These are phyloP conservation scores for Scelioninae gen. 1 DNA, from an alignment of 2,888 invertebrate genomes.

Conservation along the genomic window DNA sequence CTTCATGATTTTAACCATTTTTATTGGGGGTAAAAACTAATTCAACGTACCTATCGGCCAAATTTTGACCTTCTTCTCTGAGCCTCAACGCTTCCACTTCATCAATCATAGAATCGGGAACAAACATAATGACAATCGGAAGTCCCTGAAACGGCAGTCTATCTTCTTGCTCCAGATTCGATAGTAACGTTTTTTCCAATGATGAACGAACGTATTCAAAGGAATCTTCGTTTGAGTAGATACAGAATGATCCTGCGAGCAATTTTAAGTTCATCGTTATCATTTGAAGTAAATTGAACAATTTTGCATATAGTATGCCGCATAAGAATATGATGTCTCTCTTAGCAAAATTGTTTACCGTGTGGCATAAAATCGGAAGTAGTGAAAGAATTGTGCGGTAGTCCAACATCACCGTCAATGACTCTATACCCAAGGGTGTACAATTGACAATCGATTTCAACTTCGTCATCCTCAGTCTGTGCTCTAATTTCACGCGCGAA, in stretches of 20 bases:
- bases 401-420: constrained; percentile 93
- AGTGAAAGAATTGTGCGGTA: constrained; percentile 92
- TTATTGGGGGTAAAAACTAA: too few relatives aligned
- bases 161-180: constrained; percentile 95
- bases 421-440: constrained; percentile 94
- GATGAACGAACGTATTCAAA: constrained; percentile 96
- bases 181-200: constrained; percentile 94
- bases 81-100: constrained; percentile 94
- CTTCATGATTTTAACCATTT: too few relatives aligned
- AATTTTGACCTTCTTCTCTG: constrained; percentile 94
- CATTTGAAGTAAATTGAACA: too few relatives aligned
- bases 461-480: constrained; percentile 94
- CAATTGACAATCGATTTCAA: constrained; percentile 90
- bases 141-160: constrained; percentile 93
- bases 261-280: constrained; percentile 1
- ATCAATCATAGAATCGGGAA: constrained; percentile 92
- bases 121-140: constrained; percentile 95
- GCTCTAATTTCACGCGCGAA: constrained; percentile 93
- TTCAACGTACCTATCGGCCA: constrained; percentile 93
- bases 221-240: constrained; percentile 95
- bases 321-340: too few relatives aligned
- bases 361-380: constrained; percentile 95
- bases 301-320: too few relatives aligned
- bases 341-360: constrained; percentile 85
- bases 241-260: constrained; percentile 90